Evolutionary conservation across 30 jellyfish, hydroid and myxozoan species (phyloP).

Genomic region (Morbakka virulenta): DNA sequence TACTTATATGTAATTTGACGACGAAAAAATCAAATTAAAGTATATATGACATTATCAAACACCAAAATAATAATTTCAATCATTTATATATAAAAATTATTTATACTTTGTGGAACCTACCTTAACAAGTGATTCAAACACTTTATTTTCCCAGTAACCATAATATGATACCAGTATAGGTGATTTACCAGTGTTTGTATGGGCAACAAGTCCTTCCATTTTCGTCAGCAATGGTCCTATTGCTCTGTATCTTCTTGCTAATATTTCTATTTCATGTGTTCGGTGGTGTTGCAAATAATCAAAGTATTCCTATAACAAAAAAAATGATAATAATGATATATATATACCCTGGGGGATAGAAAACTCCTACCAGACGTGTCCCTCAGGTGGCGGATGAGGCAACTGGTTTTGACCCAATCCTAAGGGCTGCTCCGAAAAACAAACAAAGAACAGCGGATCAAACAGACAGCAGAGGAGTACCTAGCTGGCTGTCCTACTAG

Average conservation of each 20-base stretch:
- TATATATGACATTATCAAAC: too few relatives aligned
- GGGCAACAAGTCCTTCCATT: constrained; percentile 95
- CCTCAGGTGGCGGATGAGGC: too few relatives aligned
- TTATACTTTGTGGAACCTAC: constrained; percentile 6
- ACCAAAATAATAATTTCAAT: too few relatives aligned
- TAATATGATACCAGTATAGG: constrained; percentile 72
- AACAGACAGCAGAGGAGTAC: too few relatives aligned
- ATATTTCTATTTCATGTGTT: constrained; percentile 74
- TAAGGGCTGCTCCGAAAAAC: too few relatives aligned
- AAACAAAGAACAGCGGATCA: too few relatives aligned
- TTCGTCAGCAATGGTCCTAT: constrained; percentile 96
- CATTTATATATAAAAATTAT: too few relatives aligned
- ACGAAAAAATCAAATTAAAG: not conserved
- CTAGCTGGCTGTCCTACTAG: too few relatives aligned
- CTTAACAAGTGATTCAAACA: constrained; percentile 84
- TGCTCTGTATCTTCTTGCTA: constrained; percentile 92
- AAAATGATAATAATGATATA: too few relatives aligned
- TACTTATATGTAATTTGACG: too few relatives aligned
- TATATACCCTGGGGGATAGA: not conserved
- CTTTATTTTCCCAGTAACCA: constrained; percentile 81
- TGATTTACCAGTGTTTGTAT: constrained; percentile 92
- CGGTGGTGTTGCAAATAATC: constrained; percentile 81
- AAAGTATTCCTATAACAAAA: constrained; percentile 64
- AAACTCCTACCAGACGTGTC: not conserved
- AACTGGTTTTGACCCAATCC: too few relatives aligned